A percentile compares a stretch with the other conserved stretches of the same genome.
Conservation (phyloP, 2,888 invertebrate genomes). For the Cryptus viduatorius region DNA sequence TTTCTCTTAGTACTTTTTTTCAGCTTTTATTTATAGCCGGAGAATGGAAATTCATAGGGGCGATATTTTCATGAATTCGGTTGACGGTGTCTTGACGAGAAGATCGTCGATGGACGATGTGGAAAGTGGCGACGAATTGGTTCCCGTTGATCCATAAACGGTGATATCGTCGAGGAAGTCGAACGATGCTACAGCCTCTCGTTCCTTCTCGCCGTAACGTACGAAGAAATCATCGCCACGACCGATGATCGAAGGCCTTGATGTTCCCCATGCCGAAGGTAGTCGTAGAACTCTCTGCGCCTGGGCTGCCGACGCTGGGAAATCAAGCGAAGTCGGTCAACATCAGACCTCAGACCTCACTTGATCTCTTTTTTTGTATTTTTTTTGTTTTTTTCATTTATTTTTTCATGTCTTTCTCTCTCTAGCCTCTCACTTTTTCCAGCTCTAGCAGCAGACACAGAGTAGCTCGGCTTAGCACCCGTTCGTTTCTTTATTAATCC, state of each 20-base stretch:
- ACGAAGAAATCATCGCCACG: constrained; percentile 92
- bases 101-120: constrained; percentile 71
- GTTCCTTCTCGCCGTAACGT: constrained; percentile 91
- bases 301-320: constrained; percentile 83
- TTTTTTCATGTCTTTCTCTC: constrained; percentile 62
- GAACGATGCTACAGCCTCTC: constrained; percentile 92
- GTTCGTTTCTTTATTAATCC: constrained; percentile 51
- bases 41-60: constrained; percentile 73
- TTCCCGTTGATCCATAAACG: constrained; percentile 77
- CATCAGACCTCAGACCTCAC: constrained; percentile 79
- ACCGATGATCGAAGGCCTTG: constrained; percentile 91
- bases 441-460: constrained; percentile 80
- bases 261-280: constrained; percentile 83
- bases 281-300: constrained; percentile 83
- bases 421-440: constrained; percentile 71
- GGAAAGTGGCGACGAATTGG: constrained; percentile 49
- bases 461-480: constrained; percentile 82
- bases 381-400: constrained; percentile 61
- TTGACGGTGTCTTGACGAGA: constrained; percentile 60
- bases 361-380: constrained; percentile 71
- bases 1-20: constrained; percentile 14
- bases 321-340: constrained; percentile 72
- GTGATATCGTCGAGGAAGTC: constrained; percentile 91
- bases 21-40: background rate
- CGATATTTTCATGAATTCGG: constrained; percentile 79